Evolutionary conservation across 1,140 invertebrate species (phyloP).

Genomic region (Brachionus paranguensis): DNA sequence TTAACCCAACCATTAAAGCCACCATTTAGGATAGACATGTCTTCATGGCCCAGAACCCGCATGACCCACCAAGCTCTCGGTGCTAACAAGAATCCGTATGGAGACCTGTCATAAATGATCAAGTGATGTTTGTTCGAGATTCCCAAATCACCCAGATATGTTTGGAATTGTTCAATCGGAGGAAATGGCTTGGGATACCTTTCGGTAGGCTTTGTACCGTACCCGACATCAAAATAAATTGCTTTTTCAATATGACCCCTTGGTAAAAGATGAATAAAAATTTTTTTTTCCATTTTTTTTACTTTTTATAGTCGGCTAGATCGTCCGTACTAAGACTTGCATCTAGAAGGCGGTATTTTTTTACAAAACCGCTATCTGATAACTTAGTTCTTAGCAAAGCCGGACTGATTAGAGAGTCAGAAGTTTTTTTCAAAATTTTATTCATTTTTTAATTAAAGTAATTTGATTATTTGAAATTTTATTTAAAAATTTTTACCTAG

Average conservation of each 20-base stretch:
- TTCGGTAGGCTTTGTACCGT: neutral
- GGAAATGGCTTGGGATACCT: constrained; percentile 45
- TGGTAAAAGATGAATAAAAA: neutral
- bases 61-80: constrained; percentile 45
- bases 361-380: neutral
- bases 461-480: neutral
- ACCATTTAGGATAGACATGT: constrained; percentile 45
- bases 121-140: constrained; percentile 42
- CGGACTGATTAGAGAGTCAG: neutral
- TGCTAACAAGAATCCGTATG: constrained; percentile 43
- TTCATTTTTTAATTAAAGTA: neutral
- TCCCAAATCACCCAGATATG: constrained; percentile 41
- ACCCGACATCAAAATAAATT: neutral
- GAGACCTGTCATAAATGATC: constrained; percentile 43
- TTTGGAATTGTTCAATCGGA: constrained; percentile 42
- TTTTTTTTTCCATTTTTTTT: neutral
- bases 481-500: neutral
- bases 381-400: neutral
- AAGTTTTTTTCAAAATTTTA: neutral
- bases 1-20: constrained; percentile 43
- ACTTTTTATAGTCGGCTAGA: neutral
- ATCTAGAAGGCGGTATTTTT: neutral
- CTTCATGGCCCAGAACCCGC: constrained; percentile 42
- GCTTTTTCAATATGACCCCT: constrained; percentile 26
- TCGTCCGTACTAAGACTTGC: neutral